These are phyloP conservation scores for Rhyacichthys aspro DNA, from an alignment of 2,797 vertebrate species.

Conservation along the genomic window DNA sequence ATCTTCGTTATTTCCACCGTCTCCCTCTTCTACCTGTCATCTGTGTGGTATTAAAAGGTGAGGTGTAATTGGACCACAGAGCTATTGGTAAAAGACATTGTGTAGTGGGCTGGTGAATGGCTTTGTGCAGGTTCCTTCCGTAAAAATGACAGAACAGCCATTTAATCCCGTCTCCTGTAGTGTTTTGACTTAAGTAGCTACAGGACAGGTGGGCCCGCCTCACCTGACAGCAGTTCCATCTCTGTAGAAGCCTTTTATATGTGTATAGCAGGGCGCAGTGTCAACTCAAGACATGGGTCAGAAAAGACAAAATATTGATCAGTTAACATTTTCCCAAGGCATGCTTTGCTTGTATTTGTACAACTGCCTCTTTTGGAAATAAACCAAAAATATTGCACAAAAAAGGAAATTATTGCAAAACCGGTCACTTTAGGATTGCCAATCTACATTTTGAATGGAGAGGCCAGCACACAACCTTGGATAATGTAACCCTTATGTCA, in stretches of 20 bases:
- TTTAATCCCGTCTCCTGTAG: slow-evolving; percentile 89
- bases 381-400: slow-evolving; percentile 93
- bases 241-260: slow-evolving; percentile 76
- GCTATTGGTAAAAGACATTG: slow-evolving; percentile 89
- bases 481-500: slow-evolving; percentile 18
- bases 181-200: slow-evolving; percentile 90
- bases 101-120: slow-evolving; percentile 79
- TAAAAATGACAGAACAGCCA: slow-evolving; percentile 86
- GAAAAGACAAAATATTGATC: slow-evolving; percentile 95
- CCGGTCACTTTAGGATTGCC: slow-evolving; percentile 87
- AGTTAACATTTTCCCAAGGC: slow-evolving; percentile 91
- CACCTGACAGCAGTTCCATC: slow-evolving; percentile 93
- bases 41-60: slow-evolving; percentile 84
- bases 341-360: slow-evolving; percentile 17
- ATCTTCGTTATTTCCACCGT: slow-evolving; percentile 33
- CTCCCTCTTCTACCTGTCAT: slow-evolving; percentile 52
- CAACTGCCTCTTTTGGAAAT: slow-evolving; percentile 77
- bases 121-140: slow-evolving; percentile 75
- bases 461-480: slow-evolving; percentile 36
- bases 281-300: slow-evolving; percentile 65
- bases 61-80: slow-evolving; percentile 90
- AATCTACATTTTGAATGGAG: slow-evolving; percentile 50
- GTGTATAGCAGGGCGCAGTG: slow-evolving; percentile 54
- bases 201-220: slow-evolving; percentile 86
- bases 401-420: slow-evolving; percentile 87